phyloP scores from a whole-genome alignment of 2,797 vertebrate genomes.

The Glyptemys insculpta region DNA sequence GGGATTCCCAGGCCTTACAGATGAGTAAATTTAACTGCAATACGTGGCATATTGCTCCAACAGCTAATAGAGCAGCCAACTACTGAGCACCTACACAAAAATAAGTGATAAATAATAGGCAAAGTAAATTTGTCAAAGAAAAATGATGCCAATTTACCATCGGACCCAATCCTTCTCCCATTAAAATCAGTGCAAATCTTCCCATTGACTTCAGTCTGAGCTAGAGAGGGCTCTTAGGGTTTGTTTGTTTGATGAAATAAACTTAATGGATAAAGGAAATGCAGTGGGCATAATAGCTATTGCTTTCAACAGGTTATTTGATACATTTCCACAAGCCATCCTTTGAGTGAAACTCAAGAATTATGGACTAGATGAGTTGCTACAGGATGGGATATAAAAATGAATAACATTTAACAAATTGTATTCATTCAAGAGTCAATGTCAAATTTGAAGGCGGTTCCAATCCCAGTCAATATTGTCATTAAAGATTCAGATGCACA shows the following conservation, averaged over 20 bases:
- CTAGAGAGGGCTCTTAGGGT: not conserved
- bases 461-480: not conserved
- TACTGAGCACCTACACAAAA: not conserved
- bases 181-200: not conserved
- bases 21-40: not conserved
- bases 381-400: not conserved
- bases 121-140: not conserved
- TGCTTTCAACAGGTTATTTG: not conserved
- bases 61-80: not conserved
- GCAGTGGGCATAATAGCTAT: not conserved
- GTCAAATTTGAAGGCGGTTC: not conserved
- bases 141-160: not conserved
- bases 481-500: not conserved
- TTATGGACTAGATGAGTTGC: not conserved
- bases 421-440: not conserved
- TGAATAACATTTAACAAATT: not conserved
- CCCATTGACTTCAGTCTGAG: not conserved
- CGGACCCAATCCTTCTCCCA: not conserved
- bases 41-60: not conserved
- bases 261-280: not conserved
- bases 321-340: not conserved
- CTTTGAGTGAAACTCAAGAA: not conserved
- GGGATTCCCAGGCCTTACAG: not conserved
- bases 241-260: not conserved
- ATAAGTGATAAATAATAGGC: not conserved